phyloP scores from a whole-genome alignment of 2,113 vertebrate species.

The Otis tarda region DNA sequence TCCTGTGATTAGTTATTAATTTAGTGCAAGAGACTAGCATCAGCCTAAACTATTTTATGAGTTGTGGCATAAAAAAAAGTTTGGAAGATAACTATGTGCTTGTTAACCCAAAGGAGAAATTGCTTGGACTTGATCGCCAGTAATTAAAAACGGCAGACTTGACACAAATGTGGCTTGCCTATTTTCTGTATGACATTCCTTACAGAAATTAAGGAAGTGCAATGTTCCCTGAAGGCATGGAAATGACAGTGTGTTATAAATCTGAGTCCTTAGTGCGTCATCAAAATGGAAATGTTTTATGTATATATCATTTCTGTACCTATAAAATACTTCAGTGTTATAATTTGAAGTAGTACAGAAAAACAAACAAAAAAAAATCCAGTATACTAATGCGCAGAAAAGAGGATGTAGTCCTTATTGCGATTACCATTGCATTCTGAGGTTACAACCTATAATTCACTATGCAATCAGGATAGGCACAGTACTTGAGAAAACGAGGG shows the following conservation, averaged over 20 bases:
- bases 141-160: conserved; percentile 76
- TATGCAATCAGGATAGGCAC: not conserved
- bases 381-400: not conserved
- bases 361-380: not conserved
- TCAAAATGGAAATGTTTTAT: conserved; percentile 23
- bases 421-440: not conserved
- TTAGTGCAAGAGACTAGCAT: conserved; percentile 79
- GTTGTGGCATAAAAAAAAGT: conserved; percentile 77
- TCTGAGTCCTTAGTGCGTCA: not conserved
- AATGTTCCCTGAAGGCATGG: conserved; percentile 13
- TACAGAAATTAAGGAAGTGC: conserved; percentile 54
- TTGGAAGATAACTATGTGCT: conserved; percentile 51
- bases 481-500: not conserved
- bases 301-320: not conserved
- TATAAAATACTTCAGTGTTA: conserved; percentile 31
- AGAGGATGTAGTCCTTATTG: not conserved
- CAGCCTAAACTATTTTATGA: conserved; percentile 80
- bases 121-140: conserved; percentile 51
- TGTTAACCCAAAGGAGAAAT: conserved; percentile 71
- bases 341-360: conserved; percentile 15
- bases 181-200: conserved; percentile 55
- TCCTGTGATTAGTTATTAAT: conserved; percentile 85
- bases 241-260: conserved; percentile 34
- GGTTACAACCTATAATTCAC: not conserved
- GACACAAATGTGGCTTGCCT: conserved; percentile 33